Base-by-base conservation (phyloP, 2,797 vertebrate genomes). In the Malacoraja senta region DNA sequence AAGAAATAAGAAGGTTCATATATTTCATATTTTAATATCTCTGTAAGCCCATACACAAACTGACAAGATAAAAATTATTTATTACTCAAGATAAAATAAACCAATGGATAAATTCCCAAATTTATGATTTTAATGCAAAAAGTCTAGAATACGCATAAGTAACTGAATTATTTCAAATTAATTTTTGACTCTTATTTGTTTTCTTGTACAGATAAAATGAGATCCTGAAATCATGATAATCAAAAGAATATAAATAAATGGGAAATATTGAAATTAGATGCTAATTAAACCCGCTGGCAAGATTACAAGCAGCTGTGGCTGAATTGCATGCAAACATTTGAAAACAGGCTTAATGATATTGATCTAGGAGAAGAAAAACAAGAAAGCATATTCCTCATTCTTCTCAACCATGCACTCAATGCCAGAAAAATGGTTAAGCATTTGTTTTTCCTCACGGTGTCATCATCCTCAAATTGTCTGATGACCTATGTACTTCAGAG, bases 261-360 rank as follows among this genome's bases (percentile, higher is more conserved):
- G 19, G 44, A 91, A 32, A 86, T 88, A 65, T 88, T 74, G 90
- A 74, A 74, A 91, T 91, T 72, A 71, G 12, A 74, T 53, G 90
- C 71, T 53, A 72, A 53, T 74, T 44, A 12, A 74, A 35, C 71
- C 38, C 26, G 29, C 26, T 91, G 90, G 35, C 90, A 91, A 44
- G 38, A 29, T 74, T 74, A 72, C 68, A 91, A 91, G 24, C 71
- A 91, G 90, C 24, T 74, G 35, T 44, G 68, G 35, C 21, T 53
- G 90, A 53, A 53, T 38, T 91, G 68, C 71, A 91, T 53, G 68
- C 90, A 91, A 74, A 91, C 26, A 72, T 91, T 91, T 91, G 68
- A 35, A 74, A 72, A 72, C 38, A 44, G 35, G 26, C 38, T 91
- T 72, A 53, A 72, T 74, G 38, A 35, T 17, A 80, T 35, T 80